Percentiles rank a stretch among this genome's conserved stretches.
phyloP scores from a whole-genome alignment of 2,113 vertebrate species.

The Orthonyx spaldingii region DNA sequence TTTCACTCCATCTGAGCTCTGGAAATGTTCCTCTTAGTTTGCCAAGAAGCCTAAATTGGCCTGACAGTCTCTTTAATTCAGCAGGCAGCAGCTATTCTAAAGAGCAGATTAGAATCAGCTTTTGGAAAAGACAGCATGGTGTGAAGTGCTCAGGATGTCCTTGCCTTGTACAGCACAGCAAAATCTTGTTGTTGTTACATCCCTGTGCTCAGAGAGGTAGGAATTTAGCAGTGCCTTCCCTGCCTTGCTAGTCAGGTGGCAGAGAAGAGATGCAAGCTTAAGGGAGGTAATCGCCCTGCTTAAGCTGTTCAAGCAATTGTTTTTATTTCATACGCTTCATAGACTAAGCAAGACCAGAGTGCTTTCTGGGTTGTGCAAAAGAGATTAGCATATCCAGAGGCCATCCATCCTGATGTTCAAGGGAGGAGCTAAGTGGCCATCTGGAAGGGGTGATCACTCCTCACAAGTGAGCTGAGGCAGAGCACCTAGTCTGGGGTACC shows the following conservation, averaged over 20 bases:
- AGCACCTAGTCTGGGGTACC: background rate
- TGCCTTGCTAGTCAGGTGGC: background rate
- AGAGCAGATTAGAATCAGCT: background rate
- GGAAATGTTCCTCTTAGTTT: background rate
- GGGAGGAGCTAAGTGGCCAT: background rate
- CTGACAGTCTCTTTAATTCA: background rate
- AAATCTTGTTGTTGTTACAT: background rate
- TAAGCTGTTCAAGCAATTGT: background rate
- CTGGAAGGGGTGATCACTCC: background rate
- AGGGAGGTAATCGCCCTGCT: background rate
- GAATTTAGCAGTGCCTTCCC: background rate
- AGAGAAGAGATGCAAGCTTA: background rate
- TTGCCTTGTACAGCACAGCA: background rate
- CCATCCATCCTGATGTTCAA: background rate
- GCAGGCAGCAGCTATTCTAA: background rate
- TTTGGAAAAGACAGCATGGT: background rate
- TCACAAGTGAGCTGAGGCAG: background rate
- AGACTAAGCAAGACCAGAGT: background rate
- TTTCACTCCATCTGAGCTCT: background rate
- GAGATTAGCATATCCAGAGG: background rate
- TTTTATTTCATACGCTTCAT: fast-evolving
- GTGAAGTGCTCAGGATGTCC: background rate
- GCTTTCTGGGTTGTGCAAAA: background rate
- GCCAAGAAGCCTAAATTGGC: background rate
- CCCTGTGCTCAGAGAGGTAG: background rate